Conservation (phyloP, 2,888 invertebrate species). For the Seira sanloemensis region DNA sequence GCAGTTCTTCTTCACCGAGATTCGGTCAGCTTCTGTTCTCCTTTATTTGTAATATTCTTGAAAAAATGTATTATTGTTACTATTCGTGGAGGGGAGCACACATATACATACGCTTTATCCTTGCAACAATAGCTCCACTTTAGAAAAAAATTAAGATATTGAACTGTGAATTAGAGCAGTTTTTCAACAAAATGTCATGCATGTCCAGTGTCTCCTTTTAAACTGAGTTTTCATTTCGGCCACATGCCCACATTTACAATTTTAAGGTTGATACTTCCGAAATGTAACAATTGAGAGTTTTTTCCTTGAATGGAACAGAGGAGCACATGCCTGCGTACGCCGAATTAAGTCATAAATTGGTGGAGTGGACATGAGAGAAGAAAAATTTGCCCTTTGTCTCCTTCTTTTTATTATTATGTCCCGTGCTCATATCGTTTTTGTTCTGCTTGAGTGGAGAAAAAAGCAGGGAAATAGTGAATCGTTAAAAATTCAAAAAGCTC, state of each 20-base stretch:
- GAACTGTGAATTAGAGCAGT: constrained; percentile 46
- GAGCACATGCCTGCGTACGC: constrained; percentile 43
- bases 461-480: neutral
- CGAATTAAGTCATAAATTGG: constrained; percentile 61
- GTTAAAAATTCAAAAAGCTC: neutral
- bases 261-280: constrained; percentile 46
- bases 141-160: constrained; percentile 3
- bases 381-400: constrained; percentile 38
- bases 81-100: neutral
- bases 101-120: neutral
- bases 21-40: neutral
- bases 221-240: neutral
- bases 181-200: constrained; percentile 23
- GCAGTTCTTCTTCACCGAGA: constrained; percentile 18
- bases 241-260: constrained; percentile 55
- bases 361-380: constrained; percentile 52
- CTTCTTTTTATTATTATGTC: constrained; percentile 6
- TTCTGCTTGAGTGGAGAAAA: constrained; percentile 34
- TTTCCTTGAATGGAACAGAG: neutral
- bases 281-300: constrained; percentile 10
- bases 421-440: neutral
- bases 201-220: constrained; percentile 5
- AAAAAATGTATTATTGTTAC: neutral
- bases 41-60: neutral
- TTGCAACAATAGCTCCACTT: neutral